phyloP scores from a whole-genome alignment of 2,888 invertebrate genomes.

The Cyaniris semiargus region DNA sequence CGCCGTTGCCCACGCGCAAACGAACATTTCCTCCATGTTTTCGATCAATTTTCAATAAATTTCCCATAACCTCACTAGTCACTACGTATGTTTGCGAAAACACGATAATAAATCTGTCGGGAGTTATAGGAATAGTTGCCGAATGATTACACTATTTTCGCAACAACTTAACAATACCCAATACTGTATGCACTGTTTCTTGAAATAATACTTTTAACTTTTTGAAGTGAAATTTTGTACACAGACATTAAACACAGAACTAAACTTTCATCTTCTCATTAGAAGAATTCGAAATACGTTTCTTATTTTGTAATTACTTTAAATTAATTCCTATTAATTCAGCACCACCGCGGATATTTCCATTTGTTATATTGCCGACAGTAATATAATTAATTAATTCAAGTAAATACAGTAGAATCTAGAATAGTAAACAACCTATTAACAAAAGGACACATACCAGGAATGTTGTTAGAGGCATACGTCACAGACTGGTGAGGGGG shows the following conservation, averaged over 20 bases:
- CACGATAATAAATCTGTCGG: not conserved
- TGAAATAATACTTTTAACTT: too few species aligned
- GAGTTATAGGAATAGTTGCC: not conserved
- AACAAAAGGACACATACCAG: constrained; percentile 40
- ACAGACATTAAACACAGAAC: not conserved
- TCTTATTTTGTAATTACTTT: not conserved
- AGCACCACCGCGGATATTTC: not conserved
- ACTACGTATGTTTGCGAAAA: constrained; percentile 20
- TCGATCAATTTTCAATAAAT: constrained; percentile 36
- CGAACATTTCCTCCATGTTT: constrained; percentile 35
- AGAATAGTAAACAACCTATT: constrained; percentile 30
- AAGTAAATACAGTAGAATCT: constrained; percentile 25
- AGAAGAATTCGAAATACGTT: not conserved
- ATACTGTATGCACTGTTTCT: not conserved
- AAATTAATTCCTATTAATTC: constrained; percentile 12
- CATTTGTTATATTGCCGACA: constrained; percentile 9
- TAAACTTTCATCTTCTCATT: not conserved
- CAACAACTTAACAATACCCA: not conserved
- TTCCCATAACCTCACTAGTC: constrained; percentile 33
- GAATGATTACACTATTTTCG: not conserved
- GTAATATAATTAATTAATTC: constrained; percentile 15
- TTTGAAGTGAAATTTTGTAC: not conserved
- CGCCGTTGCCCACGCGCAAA: constrained; percentile 51
- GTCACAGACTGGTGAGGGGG: constrained; percentile 41
- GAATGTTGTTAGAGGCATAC: constrained; percentile 38